Percentiles rank a stretch among this genome's conserved stretches.
Evolutionary conservation across 92 coral and sea anemone species (phyloP).

Genomic region (Epizoanthus illoricatus): DNA sequence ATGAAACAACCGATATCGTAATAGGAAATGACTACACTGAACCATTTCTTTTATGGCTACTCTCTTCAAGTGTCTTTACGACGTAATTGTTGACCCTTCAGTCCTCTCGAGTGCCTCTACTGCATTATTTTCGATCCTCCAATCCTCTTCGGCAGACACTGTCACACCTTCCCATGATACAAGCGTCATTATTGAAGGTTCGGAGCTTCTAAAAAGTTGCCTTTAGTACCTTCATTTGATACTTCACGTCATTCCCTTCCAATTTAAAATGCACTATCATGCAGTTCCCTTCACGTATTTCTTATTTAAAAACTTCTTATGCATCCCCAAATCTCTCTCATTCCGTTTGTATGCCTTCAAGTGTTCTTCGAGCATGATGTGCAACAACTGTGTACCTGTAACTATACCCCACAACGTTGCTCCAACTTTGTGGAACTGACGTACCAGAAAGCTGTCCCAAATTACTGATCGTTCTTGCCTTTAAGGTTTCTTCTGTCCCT

Average conservation of each 20-base stretch:
- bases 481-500: slow-evolving; percentile 26
- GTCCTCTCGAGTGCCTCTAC: too few species aligned
- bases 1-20: too few species aligned
- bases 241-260: not conserved
- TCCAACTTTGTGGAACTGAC: not conserved
- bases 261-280: not conserved
- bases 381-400: not conserved
- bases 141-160: not conserved
- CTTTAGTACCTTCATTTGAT: not conserved
- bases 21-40: too few species aligned
- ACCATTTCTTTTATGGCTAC: too few species aligned
- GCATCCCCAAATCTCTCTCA: not conserved
- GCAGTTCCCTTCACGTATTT: not conserved
- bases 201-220: not conserved
- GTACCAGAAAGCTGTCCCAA: not conserved
- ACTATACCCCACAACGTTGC: not conserved
- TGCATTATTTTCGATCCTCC: too few species aligned
- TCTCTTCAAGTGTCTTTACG: too few species aligned
- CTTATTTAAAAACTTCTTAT: not conserved
- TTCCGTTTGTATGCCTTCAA: not conserved
- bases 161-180: too few species aligned
- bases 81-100: too few species aligned
- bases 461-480: not conserved
- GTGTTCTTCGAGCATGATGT: not conserved
- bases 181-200: not conserved